A percentile compares a stretch with the other conserved stretches of the same genome.
These are phyloP conservation scores for Adineta ricciae DNA, from an alignment of 2,888 invertebrate genomes.

Conservation along the genomic window DNA sequence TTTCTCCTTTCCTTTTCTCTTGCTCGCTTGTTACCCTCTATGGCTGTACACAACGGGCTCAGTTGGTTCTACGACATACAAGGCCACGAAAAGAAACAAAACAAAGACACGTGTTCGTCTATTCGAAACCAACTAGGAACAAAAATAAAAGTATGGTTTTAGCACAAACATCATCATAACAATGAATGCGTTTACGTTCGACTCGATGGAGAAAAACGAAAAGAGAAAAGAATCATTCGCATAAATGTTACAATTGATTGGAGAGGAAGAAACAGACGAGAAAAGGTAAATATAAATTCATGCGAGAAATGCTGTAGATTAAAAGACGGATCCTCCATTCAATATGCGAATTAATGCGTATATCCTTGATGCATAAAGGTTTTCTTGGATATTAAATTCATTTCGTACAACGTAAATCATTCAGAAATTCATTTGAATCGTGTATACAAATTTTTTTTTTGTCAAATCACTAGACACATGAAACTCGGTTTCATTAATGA, in stretches of 20 bases:
- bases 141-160: background rate
- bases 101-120: background rate
- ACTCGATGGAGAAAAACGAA: background rate
- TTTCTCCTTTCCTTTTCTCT: background rate
- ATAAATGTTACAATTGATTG: background rate
- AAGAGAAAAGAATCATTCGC: background rate
- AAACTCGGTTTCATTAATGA: too few relatives aligned
- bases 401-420: background rate
- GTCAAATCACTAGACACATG: too few relatives aligned
- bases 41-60: background rate
- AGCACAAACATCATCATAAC: background rate
- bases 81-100: background rate
- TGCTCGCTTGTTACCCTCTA: background rate
- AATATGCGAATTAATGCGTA: background rate
- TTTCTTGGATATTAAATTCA: background rate
- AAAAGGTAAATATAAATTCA: background rate
- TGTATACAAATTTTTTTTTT: background rate
- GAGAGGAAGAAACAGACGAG: background rate
- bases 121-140: background rate
- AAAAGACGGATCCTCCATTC: background rate
- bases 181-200: background rate
- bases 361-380: background rate
- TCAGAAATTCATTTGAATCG: background rate
- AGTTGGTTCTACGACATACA: background rate
- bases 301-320: background rate